These are phyloP conservation scores for Chelidonichthys spinosus DNA, from an alignment of 2,797 vertebrate species.

Conservation along the genomic window DNA sequence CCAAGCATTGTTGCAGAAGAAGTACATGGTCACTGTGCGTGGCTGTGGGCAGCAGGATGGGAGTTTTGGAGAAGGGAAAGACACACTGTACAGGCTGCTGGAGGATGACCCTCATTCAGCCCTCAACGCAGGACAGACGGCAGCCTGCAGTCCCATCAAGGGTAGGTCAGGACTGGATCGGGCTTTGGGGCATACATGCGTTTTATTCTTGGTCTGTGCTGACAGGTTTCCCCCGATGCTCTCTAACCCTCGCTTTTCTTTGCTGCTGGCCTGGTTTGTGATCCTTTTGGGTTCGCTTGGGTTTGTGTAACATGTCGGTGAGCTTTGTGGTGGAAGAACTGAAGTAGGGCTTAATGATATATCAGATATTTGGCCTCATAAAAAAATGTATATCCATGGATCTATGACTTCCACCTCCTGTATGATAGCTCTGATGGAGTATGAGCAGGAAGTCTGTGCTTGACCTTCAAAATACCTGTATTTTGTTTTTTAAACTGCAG, in stretches of 20 bases:
- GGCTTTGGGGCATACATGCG: conserved; percentile 13
- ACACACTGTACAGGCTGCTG: conserved; percentile 79
- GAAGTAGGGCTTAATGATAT: conserved; percentile 34
- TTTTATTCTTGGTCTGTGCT: conserved; percentile 4
- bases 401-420: neutral
- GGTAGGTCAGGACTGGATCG: conserved; percentile 70
- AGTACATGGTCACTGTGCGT: conserved; percentile 76
- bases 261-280: conserved; percentile 42
- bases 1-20: conserved; percentile 76
- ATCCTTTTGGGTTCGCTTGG: conserved; percentile 26
- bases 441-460: neutral
- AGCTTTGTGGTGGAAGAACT: conserved; percentile 21
- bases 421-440: neutral
- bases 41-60: conserved; percentile 62
- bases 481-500: neutral
- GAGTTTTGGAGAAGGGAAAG: conserved; percentile 70
- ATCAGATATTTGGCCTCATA: neutral
- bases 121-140: conserved; percentile 79
- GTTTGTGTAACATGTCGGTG: conserved; percentile 8
- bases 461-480: neutral
- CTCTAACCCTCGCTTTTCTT: conserved; percentile 27
- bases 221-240: conserved; percentile 25
- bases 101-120: conserved; percentile 78
- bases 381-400: neutral
- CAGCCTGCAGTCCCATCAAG: conserved; percentile 67